Percentiles rank a stretch among this genome's conserved stretches.
phyloP scores from a whole-genome alignment of 1,140 invertebrate genomes.

The Eumaeus atala region DNA sequence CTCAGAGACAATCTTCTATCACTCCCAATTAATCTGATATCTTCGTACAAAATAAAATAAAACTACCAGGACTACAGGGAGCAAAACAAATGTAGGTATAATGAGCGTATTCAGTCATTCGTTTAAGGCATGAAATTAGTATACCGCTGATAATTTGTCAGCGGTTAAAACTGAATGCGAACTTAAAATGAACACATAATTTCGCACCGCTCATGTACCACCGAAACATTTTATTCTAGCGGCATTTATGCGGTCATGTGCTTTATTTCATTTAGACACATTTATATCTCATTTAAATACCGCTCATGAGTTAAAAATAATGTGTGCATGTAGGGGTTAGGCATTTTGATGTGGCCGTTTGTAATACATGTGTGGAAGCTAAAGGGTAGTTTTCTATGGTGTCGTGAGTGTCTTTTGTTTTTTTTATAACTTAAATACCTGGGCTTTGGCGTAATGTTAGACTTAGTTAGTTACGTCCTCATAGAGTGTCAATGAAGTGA shows the following conservation, averaged over 20 bases:
- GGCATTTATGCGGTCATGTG: constrained; percentile 16
- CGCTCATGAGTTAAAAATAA: too few relatives aligned
- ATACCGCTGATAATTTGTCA: constrained; percentile 2
- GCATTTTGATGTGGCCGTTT: constrained; percentile 3
- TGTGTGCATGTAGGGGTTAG: too few relatives aligned
- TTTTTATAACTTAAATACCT: too few relatives aligned
- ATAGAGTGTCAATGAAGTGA: too few relatives aligned
- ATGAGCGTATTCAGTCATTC: background rate
- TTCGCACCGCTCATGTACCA: constrained; percentile 22
- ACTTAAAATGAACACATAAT: constrained; percentile 22
- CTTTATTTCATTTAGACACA: constrained; percentile 11
- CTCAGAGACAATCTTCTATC: too few relatives aligned
- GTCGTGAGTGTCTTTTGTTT: too few relatives aligned
- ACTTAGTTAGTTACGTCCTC: too few relatives aligned
- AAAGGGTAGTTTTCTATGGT: too few relatives aligned
- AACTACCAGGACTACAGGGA: background rate
- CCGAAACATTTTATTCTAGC: constrained; percentile 22
- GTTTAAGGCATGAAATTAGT: constrained; percentile 4
- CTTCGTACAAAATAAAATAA: background rate
- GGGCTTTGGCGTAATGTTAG: too few relatives aligned
- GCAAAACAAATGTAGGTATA: background rate
- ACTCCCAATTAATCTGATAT: too few relatives aligned
- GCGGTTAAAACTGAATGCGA: constrained; percentile 22
- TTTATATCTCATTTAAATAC: constrained; percentile 9
- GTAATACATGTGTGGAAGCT: background rate